Evolutionary conservation across 1,140 invertebrate genomes (phyloP).

Genomic region (Vollenhovia emeryi): DNA sequence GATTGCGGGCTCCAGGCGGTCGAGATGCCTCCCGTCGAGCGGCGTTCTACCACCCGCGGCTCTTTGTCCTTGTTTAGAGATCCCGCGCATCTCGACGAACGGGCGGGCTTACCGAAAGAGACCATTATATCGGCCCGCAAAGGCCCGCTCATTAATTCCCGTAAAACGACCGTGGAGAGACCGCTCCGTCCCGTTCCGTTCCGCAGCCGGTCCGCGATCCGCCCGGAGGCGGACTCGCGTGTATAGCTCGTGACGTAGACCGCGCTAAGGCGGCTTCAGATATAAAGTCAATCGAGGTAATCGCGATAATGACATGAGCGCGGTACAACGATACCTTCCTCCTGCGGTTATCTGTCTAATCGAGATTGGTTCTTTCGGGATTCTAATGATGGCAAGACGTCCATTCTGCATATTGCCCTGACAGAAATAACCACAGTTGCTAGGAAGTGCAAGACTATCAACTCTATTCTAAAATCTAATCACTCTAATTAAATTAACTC

Average conservation of each 20-base stretch:
- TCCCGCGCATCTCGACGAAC: slow-evolving; percentile 56
- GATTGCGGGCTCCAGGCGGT: slow-evolving; percentile 58
- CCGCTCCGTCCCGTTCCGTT: slow-evolving; percentile 38
- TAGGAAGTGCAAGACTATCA: neutral
- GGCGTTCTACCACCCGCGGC: slow-evolving; percentile 75
- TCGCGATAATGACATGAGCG: neutral
- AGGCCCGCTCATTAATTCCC: slow-evolving; percentile 71
- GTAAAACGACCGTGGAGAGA: slow-evolving; percentile 40
- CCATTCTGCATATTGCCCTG: neutral
- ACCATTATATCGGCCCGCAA: slow-evolving; percentile 64
- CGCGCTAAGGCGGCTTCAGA: neutral
- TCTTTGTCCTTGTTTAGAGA: slow-evolving; percentile 79
- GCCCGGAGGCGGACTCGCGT: slow-evolving; percentile 42
- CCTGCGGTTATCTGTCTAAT: neutral
- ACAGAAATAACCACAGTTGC: neutral
- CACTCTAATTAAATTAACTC: slow-evolving; percentile 10
- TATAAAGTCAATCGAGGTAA: slow-evolving; percentile 23
- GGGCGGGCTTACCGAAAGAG: slow-evolving; percentile 66
- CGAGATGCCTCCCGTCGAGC: slow-evolving; percentile 71
- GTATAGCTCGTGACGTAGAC: slow-evolving; percentile 3
- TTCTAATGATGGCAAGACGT: neutral
- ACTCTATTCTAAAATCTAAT: too few species aligned
- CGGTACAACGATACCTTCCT: neutral
- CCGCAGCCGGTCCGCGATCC: slow-evolving; percentile 49
- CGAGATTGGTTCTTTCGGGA: neutral